phyloP scores from a whole-genome alignment of 2,113 vertebrate genomes.

The Cygnus buccinator region DNA sequence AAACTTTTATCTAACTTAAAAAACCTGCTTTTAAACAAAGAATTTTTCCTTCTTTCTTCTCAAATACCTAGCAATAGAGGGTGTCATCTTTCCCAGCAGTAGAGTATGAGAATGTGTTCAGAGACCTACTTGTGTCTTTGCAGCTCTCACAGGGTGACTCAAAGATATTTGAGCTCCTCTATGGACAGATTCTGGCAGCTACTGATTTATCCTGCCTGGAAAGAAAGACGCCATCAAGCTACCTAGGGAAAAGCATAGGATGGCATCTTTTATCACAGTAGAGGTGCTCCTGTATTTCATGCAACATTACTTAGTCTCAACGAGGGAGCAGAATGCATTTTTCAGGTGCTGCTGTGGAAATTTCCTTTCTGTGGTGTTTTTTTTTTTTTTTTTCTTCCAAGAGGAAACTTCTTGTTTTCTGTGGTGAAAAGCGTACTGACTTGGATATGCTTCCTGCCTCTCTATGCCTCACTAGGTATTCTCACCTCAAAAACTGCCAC shows the following conservation, averaged over 20 bases:
- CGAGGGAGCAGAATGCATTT: not conserved
- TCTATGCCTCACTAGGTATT: not conserved
- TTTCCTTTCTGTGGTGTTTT: not conserved
- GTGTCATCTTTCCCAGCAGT: not conserved
- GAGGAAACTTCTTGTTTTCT: not conserved
- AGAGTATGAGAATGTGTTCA: not conserved
- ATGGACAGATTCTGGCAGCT: not conserved
- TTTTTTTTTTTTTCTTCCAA: not conserved
- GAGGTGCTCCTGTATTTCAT: not conserved
- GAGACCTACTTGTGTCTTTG: slow-evolving; percentile 4
- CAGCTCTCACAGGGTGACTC: not conserved
- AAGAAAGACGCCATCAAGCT: not conserved
- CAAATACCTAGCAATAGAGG: not conserved
- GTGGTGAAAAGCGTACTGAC: not conserved
- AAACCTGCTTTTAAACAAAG: not conserved
- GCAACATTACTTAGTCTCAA: not conserved
- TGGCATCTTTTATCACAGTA: not conserved
- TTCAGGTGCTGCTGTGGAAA: not conserved
- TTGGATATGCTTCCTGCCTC: not conserved
- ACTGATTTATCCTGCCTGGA: slow-evolving; percentile 5
- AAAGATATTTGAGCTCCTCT: not conserved
- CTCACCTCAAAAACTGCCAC: not conserved
- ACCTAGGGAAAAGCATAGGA: not conserved
- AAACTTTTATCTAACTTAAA: not conserved
- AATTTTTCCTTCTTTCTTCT: not conserved